phyloP scores from a whole-genome alignment of 2,113 vertebrate species.

The Apaloderma vittatum region DNA sequence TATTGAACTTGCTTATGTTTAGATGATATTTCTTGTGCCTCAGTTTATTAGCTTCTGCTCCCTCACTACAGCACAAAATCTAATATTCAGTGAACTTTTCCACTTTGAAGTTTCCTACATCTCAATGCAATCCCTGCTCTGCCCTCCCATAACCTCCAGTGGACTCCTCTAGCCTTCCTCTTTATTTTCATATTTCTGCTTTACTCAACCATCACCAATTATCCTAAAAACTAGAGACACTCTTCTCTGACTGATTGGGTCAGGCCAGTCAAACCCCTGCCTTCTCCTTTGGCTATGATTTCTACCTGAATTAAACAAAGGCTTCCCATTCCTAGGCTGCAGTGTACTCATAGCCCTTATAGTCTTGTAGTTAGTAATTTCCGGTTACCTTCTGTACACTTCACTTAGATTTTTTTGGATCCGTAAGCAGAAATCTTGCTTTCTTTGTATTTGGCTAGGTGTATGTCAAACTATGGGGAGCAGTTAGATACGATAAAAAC shows the following conservation, averaged over 20 bases:
- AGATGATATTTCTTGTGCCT: background rate
- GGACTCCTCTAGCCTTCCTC: background rate
- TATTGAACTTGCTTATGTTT: background rate
- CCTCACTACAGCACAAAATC: background rate
- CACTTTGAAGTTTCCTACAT: background rate
- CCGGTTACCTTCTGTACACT: background rate
- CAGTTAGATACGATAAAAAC: background rate
- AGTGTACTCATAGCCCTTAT: background rate
- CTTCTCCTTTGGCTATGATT: background rate
- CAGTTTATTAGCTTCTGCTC: background rate
- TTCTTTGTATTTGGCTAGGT: background rate
- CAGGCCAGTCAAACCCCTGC: background rate
- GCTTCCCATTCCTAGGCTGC: background rate
- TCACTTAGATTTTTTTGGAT: background rate
- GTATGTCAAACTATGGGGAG: background rate
- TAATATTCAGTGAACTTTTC: background rate
- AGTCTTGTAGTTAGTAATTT: background rate
- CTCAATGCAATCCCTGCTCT: background rate
- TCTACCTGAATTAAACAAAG: background rate
- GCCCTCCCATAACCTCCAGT: background rate
- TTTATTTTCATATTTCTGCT: background rate
- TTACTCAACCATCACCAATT: background rate
- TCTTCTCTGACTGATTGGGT: background rate
- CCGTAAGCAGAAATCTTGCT: background rate
- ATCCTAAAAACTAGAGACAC: background rate